These are phyloP conservation scores for Lamprologus lemairii DNA, from an alignment of 2,113 vertebrate genomes.

Conservation along the genomic window DNA sequence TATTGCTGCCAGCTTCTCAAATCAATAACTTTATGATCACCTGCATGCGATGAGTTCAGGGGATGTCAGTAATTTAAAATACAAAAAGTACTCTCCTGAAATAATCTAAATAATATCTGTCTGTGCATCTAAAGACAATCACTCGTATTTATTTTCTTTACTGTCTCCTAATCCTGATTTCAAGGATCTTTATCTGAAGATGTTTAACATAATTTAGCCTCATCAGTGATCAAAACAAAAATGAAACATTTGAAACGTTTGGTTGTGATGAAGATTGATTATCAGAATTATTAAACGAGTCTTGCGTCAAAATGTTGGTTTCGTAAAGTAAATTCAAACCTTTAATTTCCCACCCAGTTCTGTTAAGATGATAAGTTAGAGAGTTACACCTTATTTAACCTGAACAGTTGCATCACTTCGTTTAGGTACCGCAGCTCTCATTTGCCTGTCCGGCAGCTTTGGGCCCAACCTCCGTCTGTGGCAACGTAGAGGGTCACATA, in stretches of 20 bases:
- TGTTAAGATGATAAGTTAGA: background rate
- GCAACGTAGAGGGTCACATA: slow-evolving; percentile 9
- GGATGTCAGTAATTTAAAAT: background rate
- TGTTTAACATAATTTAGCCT: background rate
- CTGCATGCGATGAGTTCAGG: background rate
- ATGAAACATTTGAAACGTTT: accelerated
- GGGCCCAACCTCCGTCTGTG: slow-evolving; percentile 14
- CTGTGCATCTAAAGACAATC: background rate
- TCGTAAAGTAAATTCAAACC: background rate
- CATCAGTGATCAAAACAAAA: background rate
- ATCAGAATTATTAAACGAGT: background rate
- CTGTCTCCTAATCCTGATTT: background rate
- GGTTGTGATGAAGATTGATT: background rate
- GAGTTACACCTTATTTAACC: background rate
- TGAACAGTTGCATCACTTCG: background rate
- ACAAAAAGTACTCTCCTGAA: background rate
- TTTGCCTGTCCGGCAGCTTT: slow-evolving; percentile 44
- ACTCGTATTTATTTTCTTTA: background rate
- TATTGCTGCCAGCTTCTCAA: background rate
- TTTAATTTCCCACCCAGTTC: slow-evolving; percentile 20
- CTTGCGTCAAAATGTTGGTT: background rate
- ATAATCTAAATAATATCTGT: background rate
- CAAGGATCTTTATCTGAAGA: background rate
- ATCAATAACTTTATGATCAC: background rate
- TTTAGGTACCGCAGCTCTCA: background rate